Conservation (phyloP, 2,113 vertebrate genomes). For the Jaculus jaculus region DNA sequence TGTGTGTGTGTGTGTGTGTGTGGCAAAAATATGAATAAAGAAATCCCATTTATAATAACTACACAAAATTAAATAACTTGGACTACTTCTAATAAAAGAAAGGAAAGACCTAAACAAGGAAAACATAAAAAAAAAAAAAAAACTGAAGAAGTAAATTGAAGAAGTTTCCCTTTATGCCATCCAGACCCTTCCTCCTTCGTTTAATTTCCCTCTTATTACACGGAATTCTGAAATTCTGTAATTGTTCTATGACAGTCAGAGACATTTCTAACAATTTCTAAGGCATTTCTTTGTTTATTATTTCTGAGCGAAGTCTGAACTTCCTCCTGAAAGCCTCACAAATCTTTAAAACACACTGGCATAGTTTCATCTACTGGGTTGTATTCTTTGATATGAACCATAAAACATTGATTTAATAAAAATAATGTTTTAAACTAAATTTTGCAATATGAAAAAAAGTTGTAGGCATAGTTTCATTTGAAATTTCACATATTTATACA, state of each 20-base stretch:
- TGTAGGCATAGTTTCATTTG: background rate
- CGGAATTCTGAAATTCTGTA: background rate
- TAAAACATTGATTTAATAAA: background rate
- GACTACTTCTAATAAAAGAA: no score
- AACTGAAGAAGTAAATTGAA: no score
- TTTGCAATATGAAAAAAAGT: background rate
- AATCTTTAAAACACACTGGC: slow-evolving; percentile 42
- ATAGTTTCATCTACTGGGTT: slow-evolving; percentile 37
- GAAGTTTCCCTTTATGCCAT: background rate
- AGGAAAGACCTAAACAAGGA: no score
- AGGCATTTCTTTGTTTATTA: background rate
- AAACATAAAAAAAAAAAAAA: background rate
- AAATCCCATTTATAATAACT: no score
- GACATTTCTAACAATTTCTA: background rate
- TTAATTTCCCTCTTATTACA: background rate
- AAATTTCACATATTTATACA: slow-evolving; percentile 11
- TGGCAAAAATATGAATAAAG: no score
- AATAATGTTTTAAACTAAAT: slow-evolving; percentile 14
- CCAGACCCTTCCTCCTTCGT: background rate
- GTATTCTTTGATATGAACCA: background rate
- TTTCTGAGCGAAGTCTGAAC: background rate
- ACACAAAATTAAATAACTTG: no score
- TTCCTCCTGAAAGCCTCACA: slow-evolving; percentile 17
- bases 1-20: no score
- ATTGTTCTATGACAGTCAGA: background rate